Base-by-base conservation (phyloP, 2,113 vertebrate species). In the Eulemur rufifrons region DNA sequence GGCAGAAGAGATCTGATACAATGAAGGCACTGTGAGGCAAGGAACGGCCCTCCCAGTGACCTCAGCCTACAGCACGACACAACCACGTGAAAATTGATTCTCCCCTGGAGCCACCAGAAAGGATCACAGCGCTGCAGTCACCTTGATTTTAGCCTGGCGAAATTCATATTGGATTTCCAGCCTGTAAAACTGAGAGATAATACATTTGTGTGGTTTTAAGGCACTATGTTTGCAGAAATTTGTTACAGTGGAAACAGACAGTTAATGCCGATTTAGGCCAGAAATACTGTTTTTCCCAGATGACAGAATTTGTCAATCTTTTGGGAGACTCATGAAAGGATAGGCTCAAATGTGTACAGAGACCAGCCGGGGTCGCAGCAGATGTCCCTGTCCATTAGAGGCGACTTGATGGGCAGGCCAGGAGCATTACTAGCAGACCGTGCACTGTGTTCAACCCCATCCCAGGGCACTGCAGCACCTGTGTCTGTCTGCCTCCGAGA, bases 361-460 rank as follows among this genome's bases (percentile, higher is more conserved):
- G 50, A 47, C 3, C 29, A 21, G 29, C 74, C 39, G 20, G 6
- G 63, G 27, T 0, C 20, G 39, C 15, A 5, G 23, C 20, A 25
- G 80, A 37, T 52, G 74, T 64, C 52, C n/a, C 29, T 8, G 11
- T 68, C 68, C 45, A 47, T 83, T 47, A 89, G 76, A 29, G 5
- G 37, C 50, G 14, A 45, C 17, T 39, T 54, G 92, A 89, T 0
- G 37, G 85, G 68, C 74, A 89, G 61, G 59, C 5, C 32, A 14
- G 37, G 21, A 34, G 2, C 12, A 18, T 34, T 18, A 21, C 18
- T 18, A 27, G 32, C 0, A 45, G 64, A n/a, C 45, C 12, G 52
- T 3, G 5, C 9, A 2, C 2, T 0, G 9, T 37, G 13, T 8
- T 39, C 8, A 0, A 0, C 25, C 29, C 25, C 77, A n/a, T 47